These are phyloP conservation scores for Lagenorhynchus albirostris DNA, from an alignment of 2,113 vertebrate species.

Conservation along the genomic window DNA sequence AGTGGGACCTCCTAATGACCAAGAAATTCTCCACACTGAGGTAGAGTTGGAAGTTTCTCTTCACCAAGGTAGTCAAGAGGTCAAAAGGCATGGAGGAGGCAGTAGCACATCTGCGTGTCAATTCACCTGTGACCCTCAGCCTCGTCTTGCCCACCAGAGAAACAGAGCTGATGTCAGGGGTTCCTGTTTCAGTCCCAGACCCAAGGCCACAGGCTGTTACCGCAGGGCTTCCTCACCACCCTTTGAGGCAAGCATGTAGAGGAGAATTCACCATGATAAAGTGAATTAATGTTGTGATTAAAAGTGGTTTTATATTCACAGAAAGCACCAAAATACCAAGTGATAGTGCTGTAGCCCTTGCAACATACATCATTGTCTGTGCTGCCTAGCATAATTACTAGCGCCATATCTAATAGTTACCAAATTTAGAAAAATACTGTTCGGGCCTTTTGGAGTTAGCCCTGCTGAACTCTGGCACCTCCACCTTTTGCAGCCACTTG, in stretches of 20 bases:
- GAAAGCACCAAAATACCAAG: not conserved
- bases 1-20: no score
- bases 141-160: not conserved
- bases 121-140: not conserved
- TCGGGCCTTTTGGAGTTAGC: not conserved
- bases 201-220: not conserved
- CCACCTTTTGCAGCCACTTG: not conserved
- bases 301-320: not conserved
- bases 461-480: not conserved
- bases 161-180: not conserved
- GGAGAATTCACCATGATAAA: not conserved
- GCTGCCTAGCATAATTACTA: not conserved
- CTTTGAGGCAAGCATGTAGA: not conserved
- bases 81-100: not conserved
- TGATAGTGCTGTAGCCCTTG: not conserved
- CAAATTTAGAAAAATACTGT: not conserved
- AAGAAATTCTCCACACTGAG: not conserved
- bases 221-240: not conserved
- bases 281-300: not conserved
- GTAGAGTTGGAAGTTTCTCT: not conserved
- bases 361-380: not conserved
- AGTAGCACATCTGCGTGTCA: not conserved
- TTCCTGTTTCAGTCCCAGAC: not conserved
- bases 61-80: not conserved
- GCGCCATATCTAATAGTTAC: not conserved